Evolutionary conservation across 2,797 vertebrate genomes (phyloP).

Genomic region (Intellagama lesueurii): DNA sequence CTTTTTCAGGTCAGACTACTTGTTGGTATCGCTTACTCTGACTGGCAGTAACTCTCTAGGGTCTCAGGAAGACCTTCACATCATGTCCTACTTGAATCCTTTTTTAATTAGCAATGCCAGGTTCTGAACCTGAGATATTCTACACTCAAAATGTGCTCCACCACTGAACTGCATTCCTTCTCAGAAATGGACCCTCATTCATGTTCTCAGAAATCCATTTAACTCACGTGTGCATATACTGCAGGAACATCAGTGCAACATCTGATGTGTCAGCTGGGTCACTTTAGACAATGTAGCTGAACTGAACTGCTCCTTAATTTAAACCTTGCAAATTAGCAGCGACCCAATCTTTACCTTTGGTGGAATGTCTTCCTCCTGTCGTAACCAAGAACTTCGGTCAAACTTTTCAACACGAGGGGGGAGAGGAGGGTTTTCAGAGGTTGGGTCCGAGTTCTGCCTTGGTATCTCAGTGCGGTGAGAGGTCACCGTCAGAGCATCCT

Average conservation of each 20-base stretch:
- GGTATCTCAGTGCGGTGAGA: constrained; percentile 96
- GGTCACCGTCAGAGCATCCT: constrained; percentile 89
- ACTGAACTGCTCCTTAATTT: constrained; percentile 44
- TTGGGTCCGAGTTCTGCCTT: constrained; percentile 98
- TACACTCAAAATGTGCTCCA: neutral
- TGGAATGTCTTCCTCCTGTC: constrained; percentile 96
- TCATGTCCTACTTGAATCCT: neutral
- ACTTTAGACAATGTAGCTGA: neutral
- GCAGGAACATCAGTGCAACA: neutral
- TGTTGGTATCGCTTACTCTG: neutral
- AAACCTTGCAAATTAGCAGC: constrained; percentile 53
- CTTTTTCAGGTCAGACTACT: neutral
- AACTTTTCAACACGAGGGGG: constrained; percentile 93
- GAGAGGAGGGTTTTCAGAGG: constrained; percentile 95
- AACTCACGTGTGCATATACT: neutral
- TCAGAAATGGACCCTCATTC: neutral
- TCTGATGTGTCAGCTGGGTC: neutral
- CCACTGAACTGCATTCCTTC: neutral
- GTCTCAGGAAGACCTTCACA: neutral
- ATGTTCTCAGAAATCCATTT: neutral
- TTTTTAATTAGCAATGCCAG: neutral
- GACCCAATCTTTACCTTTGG: constrained; percentile 87
- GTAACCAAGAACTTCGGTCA: constrained; percentile 97
- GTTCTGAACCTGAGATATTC: neutral
- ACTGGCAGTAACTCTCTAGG: neutral